Percentiles rank a stretch among this genome's conserved stretches.
Evolutionary conservation across 2,888 invertebrate genomes (phyloP).

Genomic region (Zhengitettix transpicula): DNA sequence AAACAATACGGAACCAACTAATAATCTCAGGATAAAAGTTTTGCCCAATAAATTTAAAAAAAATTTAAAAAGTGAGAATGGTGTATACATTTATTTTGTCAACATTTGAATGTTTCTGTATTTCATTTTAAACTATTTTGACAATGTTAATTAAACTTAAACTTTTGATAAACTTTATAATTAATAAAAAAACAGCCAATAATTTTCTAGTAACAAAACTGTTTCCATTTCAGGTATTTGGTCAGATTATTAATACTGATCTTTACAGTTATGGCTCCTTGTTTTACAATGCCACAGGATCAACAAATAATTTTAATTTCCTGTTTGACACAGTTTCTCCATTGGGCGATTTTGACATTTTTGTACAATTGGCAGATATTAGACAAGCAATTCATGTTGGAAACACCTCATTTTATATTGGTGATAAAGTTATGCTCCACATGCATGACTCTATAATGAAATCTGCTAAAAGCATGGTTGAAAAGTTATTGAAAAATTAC

Average conservation of each 20-base stretch:
- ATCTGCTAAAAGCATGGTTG: slow-evolving; percentile 32
- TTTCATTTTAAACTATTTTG: no score
- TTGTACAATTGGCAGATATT: slow-evolving; percentile 27
- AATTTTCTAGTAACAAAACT: no score
- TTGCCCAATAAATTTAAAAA: no score
- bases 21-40: no score
- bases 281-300: slow-evolving; percentile 59
- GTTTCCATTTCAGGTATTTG: no score
- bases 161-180: no score
- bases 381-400: slow-evolving; percentile 35
- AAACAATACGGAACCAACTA: no score
- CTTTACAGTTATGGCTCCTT: slow-evolving; percentile 17
- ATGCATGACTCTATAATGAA: slow-evolving; percentile 36
- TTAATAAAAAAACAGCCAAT: neutral
- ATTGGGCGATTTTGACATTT: slow-evolving; percentile 23
- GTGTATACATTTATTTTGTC: no score
- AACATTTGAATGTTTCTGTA: no score
- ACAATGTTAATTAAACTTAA: no score
- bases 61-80: no score
- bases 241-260: no score
- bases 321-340: slow-evolving; percentile 40
- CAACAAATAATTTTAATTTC: slow-evolving; percentile 58
- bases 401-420: slow-evolving; percentile 48
- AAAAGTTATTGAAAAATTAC: slow-evolving; percentile 39
- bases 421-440: slow-evolving; percentile 32